A percentile compares a stretch with the other conserved stretches of the same genome.
phyloP scores from a whole-genome alignment of 1,140 invertebrate genomes.

The Lordiphosa collinella region DNA sequence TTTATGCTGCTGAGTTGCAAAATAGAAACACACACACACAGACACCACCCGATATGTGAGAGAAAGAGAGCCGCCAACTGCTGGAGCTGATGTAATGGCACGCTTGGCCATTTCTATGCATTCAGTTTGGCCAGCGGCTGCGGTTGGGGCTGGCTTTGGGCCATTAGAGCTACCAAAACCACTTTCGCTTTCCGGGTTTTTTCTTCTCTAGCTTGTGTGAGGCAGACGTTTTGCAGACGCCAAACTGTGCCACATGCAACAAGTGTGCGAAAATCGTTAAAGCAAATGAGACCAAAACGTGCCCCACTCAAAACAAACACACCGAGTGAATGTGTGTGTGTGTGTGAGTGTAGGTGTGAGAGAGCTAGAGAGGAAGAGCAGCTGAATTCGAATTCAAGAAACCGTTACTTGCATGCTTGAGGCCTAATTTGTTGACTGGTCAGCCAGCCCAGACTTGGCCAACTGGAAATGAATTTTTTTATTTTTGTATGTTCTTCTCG shows the following conservation, averaged over 20 bases:
- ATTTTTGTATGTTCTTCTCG: constrained; percentile 8
- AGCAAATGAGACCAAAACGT: constrained; percentile 17
- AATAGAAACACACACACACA: constrained; percentile 14
- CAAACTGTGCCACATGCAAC: constrained; percentile 55
- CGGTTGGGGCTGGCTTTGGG: constrained; percentile 31
- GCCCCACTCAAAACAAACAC: background rate
- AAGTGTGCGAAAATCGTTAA: constrained; percentile 19
- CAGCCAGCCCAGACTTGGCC: constrained; percentile 26
- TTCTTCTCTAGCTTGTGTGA: constrained; percentile 1
- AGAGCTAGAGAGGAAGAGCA: constrained; percentile 11
- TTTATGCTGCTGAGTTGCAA: constrained; percentile 31
- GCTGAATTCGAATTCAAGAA: constrained; percentile 30
- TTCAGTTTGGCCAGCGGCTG: constrained; percentile 40
- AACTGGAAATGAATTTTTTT: constrained; percentile 51
- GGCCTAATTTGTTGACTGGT: constrained; percentile 53
- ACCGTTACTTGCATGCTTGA: constrained; percentile 59
- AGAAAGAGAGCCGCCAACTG: constrained; percentile 57
- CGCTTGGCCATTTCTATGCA: constrained; percentile 48
- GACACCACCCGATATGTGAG: background rate
- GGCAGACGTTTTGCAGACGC: constrained; percentile 24
- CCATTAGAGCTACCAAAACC: constrained; percentile 53
- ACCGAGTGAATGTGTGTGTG: background rate
- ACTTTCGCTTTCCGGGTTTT: constrained; percentile 65
- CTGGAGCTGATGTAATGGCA: constrained; percentile 62
- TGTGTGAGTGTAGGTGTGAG: constrained; percentile 17